These are phyloP conservation scores for Hylyphantes graminicola DNA, from an alignment of 1,140 invertebrate species.

Conservation along the genomic window DNA sequence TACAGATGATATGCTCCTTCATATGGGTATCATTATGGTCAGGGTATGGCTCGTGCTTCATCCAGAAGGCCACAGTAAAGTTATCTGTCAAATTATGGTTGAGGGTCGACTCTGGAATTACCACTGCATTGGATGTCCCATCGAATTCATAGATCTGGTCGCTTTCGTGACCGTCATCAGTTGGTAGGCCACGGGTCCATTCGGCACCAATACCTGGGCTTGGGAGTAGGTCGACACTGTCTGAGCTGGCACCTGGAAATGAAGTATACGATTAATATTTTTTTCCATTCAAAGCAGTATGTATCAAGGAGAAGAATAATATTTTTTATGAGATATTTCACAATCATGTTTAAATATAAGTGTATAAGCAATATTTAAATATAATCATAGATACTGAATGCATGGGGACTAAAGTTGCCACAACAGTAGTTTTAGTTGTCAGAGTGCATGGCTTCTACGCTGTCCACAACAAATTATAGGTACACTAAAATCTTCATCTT, in stretches of 20 bases:
- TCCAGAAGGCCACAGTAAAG: constrained; percentile 92
- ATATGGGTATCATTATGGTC: constrained; percentile 73
- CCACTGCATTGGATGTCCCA: constrained; percentile 84
- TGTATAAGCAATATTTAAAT: no score
- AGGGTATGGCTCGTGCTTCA: constrained; percentile 82
- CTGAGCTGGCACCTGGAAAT: constrained; percentile 75
- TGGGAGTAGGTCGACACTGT: constrained; percentile 85
- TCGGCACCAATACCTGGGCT: constrained; percentile 80
- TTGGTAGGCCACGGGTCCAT: constrained; percentile 88
- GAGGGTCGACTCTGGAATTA: constrained; percentile 76
- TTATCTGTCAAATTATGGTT: constrained; percentile 78
- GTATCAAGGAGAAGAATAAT: no score
- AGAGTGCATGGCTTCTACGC: no score
- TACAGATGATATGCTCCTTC: constrained; percentile 95
- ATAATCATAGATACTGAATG: no score
- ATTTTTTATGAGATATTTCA: no score
- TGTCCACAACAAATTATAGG: no score
- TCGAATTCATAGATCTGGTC: constrained; percentile 97
- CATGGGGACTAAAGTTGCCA: no score
- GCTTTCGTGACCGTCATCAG: constrained; percentile 87
- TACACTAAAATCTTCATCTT: no score
- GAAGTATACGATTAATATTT: constrained; percentile 36
- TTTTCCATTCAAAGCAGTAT: not conserved
- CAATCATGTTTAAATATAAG: no score
- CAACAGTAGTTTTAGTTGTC: no score